phyloP scores from a whole-genome alignment of 30 jellyfish, hydroid and myxozoan species.

The Nemopilema nomurai region DNA sequence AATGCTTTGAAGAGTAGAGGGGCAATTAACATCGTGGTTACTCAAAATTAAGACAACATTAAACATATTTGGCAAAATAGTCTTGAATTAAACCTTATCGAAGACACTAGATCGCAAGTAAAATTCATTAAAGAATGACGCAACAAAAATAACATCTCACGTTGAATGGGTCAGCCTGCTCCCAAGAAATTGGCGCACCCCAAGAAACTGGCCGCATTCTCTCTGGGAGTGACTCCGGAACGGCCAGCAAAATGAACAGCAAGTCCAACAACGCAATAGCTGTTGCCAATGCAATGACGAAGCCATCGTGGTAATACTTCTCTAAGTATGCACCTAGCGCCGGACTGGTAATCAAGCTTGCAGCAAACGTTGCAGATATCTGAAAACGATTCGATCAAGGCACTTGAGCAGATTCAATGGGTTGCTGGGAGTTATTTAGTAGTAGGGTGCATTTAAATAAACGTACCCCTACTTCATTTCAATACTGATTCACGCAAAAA shows the following conservation, averaged over 20 bases:
- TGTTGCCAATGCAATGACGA: constrained; percentile 92
- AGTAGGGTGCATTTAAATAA: too few relatives aligned
- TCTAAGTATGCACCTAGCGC: constrained; percentile 97
- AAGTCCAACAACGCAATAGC: constrained; percentile 93
- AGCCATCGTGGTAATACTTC: constrained; percentile 76
- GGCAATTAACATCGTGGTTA: too few relatives aligned
- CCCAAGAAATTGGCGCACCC: constrained; percentile 99
- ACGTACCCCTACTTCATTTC: too few relatives aligned
- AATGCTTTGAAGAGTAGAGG: too few relatives aligned
- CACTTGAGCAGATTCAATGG: too few relatives aligned
- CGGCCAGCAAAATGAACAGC: constrained; percentile 83
- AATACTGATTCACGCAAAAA: too few relatives aligned
- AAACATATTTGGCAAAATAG: too few relatives aligned
- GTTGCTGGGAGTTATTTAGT: too few relatives aligned
- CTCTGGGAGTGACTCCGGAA: constrained; percentile 99
- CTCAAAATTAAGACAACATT: too few relatives aligned
- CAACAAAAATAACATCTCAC: constrained; percentile 68
- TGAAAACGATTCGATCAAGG: constrained; percentile 9
- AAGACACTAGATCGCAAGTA: too few relatives aligned
- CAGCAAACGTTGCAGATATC: constrained; percentile 99
- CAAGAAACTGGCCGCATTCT: constrained; percentile 99
- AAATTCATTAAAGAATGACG: too few relatives aligned
- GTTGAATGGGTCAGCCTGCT: constrained; percentile 96
- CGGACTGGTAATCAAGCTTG: constrained; percentile 98
- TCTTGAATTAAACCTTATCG: too few relatives aligned